Percentiles rank a stretch among this genome's conserved stretches.
Evolutionary conservation across 2,888 invertebrate genomes (phyloP).

Genomic region (Pollenia angustigena): DNA sequence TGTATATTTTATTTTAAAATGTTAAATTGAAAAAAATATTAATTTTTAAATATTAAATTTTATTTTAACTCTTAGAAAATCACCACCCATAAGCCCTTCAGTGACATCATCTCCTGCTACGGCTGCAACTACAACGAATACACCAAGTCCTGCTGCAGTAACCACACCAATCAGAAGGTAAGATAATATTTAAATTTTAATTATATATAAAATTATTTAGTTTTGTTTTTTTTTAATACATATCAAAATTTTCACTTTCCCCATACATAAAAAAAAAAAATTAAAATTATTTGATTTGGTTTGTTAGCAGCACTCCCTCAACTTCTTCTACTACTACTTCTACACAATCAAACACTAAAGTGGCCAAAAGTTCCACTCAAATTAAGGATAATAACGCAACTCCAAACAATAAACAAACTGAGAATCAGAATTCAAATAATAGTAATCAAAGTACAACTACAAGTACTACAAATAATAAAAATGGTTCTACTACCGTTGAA

Average conservation of each 20-base stretch:
- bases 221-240: conserved; percentile 35
- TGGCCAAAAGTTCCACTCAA: conserved; percentile 64
- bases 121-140: conserved; percentile 75
- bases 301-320: conserved; percentile 53
- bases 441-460: conserved; percentile 70
- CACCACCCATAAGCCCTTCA: conserved; percentile 80
- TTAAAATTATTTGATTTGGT: conserved; percentile 12
- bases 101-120: conserved; percentile 77
- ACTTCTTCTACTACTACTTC: conserved; percentile 61
- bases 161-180: conserved; percentile 86
- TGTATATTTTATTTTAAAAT: neutral
- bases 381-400: conserved; percentile 73
- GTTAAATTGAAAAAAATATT: neutral
- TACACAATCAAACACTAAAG: conserved; percentile 60
- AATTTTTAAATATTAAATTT: neutral
- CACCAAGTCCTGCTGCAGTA: conserved; percentile 77
- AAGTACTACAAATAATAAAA: conserved; percentile 74
- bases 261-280: neutral
- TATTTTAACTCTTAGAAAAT: conserved; percentile 74
- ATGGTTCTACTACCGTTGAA: conserved; percentile 79
- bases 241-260: conserved; percentile 40
- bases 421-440: conserved; percentile 67
- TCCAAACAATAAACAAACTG: conserved; percentile 74
- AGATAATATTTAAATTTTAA: conserved; percentile 55
- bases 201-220: conserved; percentile 21